Evolutionary conservation across 2,888 invertebrate genomes (phyloP).

Genomic region (Julus scandinavius): DNA sequence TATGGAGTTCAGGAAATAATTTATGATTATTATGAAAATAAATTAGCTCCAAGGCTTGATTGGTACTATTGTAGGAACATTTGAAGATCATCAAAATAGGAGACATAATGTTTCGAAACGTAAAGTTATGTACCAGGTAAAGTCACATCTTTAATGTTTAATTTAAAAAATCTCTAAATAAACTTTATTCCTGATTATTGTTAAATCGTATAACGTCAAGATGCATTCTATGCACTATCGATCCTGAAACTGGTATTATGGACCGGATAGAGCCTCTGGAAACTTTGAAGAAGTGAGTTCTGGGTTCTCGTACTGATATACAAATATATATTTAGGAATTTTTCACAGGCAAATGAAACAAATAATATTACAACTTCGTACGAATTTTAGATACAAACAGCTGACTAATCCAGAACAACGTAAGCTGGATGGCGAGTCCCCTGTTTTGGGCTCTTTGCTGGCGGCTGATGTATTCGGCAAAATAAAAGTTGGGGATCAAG

Average conservation of each 20-base stretch:
- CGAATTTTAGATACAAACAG: too few relatives aligned
- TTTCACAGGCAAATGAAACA: too few relatives aligned
- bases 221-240: slow-evolving; percentile 78
- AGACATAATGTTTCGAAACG: slow-evolving; percentile 71
- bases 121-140: slow-evolving; percentile 76
- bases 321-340: too few relatives aligned
- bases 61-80: slow-evolving; percentile 47
- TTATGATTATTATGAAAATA: neutral
- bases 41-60: neutral
- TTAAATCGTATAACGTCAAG: slow-evolving; percentile 67
- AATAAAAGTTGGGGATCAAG: too few relatives aligned
- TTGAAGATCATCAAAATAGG: slow-evolving; percentile 69
- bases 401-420: too few relatives aligned
- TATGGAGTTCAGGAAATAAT: neutral
- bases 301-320: neutral
- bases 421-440: too few relatives aligned
- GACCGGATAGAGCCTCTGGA: slow-evolving; percentile 74
- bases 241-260: slow-evolving; percentile 75
- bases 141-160: too few relatives aligned
- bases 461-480: too few relatives aligned
- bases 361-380: too few relatives aligned
- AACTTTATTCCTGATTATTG: too few relatives aligned
- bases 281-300: slow-evolving; percentile 73
- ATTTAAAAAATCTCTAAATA: too few relatives aligned
- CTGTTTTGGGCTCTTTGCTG: too few relatives aligned